Evolutionary conservation across 2,113 vertebrate species (phyloP).

Genomic region (Odocoileus hemionus): DNA sequence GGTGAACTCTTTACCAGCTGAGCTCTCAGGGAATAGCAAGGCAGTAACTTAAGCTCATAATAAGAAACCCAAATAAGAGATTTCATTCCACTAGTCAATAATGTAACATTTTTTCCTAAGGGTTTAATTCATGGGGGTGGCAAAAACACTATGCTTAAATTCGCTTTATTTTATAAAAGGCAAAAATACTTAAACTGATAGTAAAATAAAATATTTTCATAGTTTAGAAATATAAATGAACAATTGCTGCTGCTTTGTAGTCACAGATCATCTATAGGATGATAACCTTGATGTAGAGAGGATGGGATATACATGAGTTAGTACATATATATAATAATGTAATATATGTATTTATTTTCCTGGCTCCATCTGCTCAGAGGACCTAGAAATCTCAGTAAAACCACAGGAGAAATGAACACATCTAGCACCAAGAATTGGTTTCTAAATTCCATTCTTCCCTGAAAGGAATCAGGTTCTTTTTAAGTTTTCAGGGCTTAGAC

Average conservation of each 20-base stretch:
- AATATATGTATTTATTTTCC: background rate
- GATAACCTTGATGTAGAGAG: background rate
- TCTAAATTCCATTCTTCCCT: background rate
- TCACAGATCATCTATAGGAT: background rate
- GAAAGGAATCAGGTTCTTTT: background rate
- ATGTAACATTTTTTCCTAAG: background rate
- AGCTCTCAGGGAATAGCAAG: background rate
- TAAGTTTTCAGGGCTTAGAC: background rate
- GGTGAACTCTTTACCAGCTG: background rate
- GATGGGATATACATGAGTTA: background rate
- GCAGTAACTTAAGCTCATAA: background rate
- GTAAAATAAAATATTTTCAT: background rate
- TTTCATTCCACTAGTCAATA: background rate
- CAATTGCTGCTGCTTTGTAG: background rate
- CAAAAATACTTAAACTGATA: background rate
- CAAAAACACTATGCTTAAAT: background rate
- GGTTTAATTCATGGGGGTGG: background rate
- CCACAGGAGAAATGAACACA: background rate
- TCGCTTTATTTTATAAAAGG: background rate
- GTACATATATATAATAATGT: rapidly evolving
- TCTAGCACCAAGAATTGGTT: background rate
- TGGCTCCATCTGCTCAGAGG: background rate
- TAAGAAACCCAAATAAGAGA: background rate
- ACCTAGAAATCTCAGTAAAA: background rate
- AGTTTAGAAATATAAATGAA: background rate